phyloP scores from a whole-genome alignment of 1,140 invertebrate genomes.

The Drosophila carrolli region DNA sequence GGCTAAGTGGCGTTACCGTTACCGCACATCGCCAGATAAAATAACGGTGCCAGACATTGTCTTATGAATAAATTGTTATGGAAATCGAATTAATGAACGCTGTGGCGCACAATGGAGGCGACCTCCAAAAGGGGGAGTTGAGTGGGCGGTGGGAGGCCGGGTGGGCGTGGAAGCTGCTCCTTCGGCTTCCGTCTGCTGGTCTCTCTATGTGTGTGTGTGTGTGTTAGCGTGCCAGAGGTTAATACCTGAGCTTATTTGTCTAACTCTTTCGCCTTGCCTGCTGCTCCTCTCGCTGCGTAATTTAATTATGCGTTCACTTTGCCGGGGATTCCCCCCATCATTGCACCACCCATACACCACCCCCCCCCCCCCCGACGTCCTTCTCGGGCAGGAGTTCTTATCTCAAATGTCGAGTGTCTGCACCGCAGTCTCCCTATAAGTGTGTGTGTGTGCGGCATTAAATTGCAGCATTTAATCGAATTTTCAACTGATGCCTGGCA shows the following conservation, averaged over 20 bases:
- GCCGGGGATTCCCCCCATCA: constrained; percentile 47
- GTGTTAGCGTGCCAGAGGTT: constrained; percentile 78
- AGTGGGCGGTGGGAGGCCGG: neutral
- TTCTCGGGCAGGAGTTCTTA: constrained; percentile 52
- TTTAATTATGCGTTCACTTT: constrained; percentile 84
- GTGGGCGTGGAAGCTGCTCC: constrained; percentile 23
- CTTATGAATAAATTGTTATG: constrained; percentile 85
- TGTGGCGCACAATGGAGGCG: constrained; percentile 71
- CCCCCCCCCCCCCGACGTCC: neutral
- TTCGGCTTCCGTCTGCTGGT: constrained; percentile 30
- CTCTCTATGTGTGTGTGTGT: constrained; percentile 34
- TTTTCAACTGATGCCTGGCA: constrained; percentile 59
- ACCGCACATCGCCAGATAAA: constrained; percentile 84
- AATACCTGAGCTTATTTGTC: constrained; percentile 85
- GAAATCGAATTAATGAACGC: constrained; percentile 85
- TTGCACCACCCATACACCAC: neutral
- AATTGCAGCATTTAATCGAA: constrained; percentile 81
- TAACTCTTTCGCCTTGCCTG: constrained; percentile 78
- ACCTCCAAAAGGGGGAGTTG: constrained; percentile 6
- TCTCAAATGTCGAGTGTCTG: constrained; percentile 70
- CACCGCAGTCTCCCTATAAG: constrained; percentile 31
- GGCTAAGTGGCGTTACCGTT: constrained; percentile 83
- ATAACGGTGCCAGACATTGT: constrained; percentile 85
- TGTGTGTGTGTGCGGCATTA: constrained; percentile 56
- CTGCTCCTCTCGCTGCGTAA: constrained; percentile 70